Evolutionary conservation across 35 echinoderm and acorn worm species (phyloP).

Genomic region (Lytechinus variegatus): DNA sequence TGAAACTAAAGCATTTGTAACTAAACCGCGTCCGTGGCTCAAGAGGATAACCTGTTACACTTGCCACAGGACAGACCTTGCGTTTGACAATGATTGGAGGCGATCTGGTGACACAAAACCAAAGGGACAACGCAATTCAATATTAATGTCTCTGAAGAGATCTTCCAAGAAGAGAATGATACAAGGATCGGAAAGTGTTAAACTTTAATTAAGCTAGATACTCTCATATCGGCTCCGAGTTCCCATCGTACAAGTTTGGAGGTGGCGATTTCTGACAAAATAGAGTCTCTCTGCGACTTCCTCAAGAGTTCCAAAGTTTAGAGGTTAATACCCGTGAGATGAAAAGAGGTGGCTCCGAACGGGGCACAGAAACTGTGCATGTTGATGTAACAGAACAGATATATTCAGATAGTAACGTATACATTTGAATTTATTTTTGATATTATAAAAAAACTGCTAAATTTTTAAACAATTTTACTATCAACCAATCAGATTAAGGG

Average conservation of each 20-base stretch:
- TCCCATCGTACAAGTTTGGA: background rate
- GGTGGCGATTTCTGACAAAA: background rate
- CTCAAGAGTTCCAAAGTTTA: background rate
- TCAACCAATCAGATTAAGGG: no score
- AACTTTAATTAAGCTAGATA: background rate
- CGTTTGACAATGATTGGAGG: background rate
- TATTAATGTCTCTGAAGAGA: background rate
- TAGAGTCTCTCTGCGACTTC: background rate
- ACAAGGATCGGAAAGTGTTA: background rate
- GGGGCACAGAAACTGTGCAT: background rate
- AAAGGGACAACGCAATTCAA: background rate
- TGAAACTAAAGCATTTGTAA: background rate
- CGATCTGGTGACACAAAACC: background rate
- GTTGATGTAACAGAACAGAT: background rate
- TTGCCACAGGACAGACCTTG: background rate
- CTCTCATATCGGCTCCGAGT: background rate
- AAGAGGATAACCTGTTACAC: background rate
- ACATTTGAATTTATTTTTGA: no score
- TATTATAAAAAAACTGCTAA: no score
- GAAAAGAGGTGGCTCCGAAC: background rate
- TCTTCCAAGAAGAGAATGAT: background rate
- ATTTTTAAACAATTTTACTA: no score
- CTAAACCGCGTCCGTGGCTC: background rate
- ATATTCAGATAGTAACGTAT: no score
- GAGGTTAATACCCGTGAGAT: background rate